Percentiles rank a stretch among this genome's conserved stretches.
Evolutionary conservation across 2,113 vertebrate species (phyloP).

Genomic region (Melanotaenia duboulayi): DNA sequence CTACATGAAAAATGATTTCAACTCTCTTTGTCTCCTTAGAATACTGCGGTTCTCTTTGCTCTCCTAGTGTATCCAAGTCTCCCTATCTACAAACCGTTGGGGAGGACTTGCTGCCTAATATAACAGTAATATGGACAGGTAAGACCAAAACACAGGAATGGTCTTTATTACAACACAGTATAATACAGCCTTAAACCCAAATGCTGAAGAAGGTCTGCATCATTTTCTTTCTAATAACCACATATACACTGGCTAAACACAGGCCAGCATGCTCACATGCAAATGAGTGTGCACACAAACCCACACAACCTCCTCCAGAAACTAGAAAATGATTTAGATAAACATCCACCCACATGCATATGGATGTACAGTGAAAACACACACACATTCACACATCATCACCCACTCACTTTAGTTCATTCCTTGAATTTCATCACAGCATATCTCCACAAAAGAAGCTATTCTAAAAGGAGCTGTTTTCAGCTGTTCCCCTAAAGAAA

Average conservation of each 20-base stretch:
- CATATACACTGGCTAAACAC: not conserved
- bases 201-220: not conserved
- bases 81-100: slow-evolving; percentile 86
- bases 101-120: slow-evolving; percentile 85
- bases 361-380: slow-evolving; percentile 28
- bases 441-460: not conserved
- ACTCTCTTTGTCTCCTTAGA: slow-evolving; percentile 61
- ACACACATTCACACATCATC: not conserved
- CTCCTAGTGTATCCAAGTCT: slow-evolving; percentile 86
- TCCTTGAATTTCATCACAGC: not conserved
- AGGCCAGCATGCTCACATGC: slow-evolving; percentile 5
- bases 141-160: slow-evolving; percentile 1
- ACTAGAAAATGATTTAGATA: slow-evolving; percentile 3
- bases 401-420: not conserved
- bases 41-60: slow-evolving; percentile 88
- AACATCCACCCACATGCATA: slow-evolving; percentile 38
- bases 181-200: not conserved
- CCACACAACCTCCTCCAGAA: slow-evolving; percentile 30
- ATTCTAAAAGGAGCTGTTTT: not conserved
- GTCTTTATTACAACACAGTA: not conserved
- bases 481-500: not conserved
- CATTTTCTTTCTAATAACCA: not conserved
- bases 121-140: slow-evolving; percentile 90
- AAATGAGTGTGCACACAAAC: slow-evolving; percentile 11
- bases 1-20: not conserved